Conservation (phyloP, 2,113 vertebrate genomes). For the Oceanites oceanicus region DNA sequence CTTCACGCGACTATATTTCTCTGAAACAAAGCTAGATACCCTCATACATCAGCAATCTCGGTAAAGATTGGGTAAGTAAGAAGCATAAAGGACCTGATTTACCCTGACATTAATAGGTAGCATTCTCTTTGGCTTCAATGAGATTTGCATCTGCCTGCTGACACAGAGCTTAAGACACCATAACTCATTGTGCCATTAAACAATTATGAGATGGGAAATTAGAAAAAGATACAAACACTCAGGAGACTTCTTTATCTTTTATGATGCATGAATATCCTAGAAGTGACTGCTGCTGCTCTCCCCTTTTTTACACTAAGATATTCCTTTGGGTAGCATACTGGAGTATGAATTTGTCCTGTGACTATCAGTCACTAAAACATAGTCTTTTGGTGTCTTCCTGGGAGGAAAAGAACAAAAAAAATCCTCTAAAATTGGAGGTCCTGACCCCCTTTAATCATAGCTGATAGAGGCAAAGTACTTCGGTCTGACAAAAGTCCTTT, state of each 20-base stretch:
- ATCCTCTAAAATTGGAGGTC: background rate
- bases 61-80: background rate
- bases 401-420: background rate
- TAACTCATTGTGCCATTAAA: background rate
- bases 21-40: background rate
- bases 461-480: conserved; percentile 41
- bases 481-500: conserved; percentile 31
- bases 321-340: background rate
- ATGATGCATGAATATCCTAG: background rate
- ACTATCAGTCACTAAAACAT: background rate
- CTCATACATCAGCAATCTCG: background rate
- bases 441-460: conserved; percentile 30
- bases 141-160: background rate
- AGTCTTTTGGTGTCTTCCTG: background rate
- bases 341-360: background rate
- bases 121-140: background rate
- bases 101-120: background rate
- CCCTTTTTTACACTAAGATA: background rate
- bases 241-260: background rate
- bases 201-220: background rate
- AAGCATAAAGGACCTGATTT: background rate
- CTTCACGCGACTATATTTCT: accelerated
- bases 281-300: background rate
- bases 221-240: background rate
- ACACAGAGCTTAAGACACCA: background rate